A percentile compares a stretch with the other conserved stretches of the same genome.
Evolutionary conservation across 2,797 vertebrate species (phyloP).

Genomic region (Scomberomorus guttatus): DNA sequence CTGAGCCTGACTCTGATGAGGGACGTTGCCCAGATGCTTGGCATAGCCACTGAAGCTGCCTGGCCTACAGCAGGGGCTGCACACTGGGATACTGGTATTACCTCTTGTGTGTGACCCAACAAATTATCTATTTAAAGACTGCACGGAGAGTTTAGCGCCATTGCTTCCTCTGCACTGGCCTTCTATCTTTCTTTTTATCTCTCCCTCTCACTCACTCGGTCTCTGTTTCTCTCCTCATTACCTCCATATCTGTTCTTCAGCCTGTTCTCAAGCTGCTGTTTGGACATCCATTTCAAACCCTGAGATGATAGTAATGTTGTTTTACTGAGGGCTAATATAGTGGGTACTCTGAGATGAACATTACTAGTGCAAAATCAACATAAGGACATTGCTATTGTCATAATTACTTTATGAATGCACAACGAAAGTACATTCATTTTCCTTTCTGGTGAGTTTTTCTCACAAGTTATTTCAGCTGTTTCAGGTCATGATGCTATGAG

Average conservation of each 20-base stretch:
- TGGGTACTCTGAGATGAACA: slow-evolving; percentile 27
- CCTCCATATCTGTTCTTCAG: slow-evolving; percentile 13
- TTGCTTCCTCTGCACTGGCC: slow-evolving; percentile 10
- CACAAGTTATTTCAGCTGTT: slow-evolving; percentile 6
- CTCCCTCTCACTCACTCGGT: slow-evolving; percentile 22
- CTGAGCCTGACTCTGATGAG: slow-evolving; percentile 67
- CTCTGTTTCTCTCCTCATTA: slow-evolving; percentile 17
- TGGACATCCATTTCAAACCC: slow-evolving; percentile 42
- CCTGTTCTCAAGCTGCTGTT: slow-evolving; percentile 25
- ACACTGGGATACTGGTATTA: slow-evolving; percentile 69
- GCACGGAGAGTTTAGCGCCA: slow-evolving; percentile 55
- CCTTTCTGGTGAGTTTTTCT: slow-evolving; percentile 6
- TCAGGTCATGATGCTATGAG: slow-evolving; percentile 2
- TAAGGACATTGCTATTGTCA: slow-evolving; percentile 11
- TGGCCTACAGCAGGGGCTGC: slow-evolving; percentile 74
- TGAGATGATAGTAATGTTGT: slow-evolving; percentile 24
- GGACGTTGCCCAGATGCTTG: slow-evolving; percentile 78
- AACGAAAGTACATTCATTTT: slow-evolving; percentile 9
- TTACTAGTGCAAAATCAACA: slow-evolving; percentile 50
- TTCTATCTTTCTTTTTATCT: slow-evolving; percentile 25
- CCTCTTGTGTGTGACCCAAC: slow-evolving; percentile 69
- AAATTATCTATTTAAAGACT: slow-evolving; percentile 75
- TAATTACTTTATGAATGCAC: slow-evolving; percentile 32
- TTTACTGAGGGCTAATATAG: slow-evolving; percentile 35
- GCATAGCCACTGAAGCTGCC: slow-evolving; percentile 62